phyloP scores from a whole-genome alignment of 2,888 invertebrate genomes.

The Liopterus haemorrhoidalis region DNA sequence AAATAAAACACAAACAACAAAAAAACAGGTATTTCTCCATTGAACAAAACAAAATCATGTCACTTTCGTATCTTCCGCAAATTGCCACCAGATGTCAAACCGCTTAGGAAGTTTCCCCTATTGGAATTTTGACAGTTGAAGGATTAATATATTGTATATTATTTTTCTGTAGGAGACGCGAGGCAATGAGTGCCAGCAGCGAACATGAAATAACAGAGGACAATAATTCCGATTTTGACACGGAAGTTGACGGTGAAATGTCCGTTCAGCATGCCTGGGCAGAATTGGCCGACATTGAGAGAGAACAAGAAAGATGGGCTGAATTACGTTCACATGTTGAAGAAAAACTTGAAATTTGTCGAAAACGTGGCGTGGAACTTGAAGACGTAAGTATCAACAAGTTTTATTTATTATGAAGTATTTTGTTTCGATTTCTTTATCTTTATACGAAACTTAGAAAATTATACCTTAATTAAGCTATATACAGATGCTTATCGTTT shows the following conservation, averaged over 20 bases:
- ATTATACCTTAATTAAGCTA: too few relatives aligned
- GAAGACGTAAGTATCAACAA: constrained; percentile 76
- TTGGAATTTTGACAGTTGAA: too few relatives aligned
- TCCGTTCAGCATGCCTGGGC: constrained; percentile 77
- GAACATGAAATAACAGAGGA: constrained; percentile 38
- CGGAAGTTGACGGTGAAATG: constrained; percentile 54
- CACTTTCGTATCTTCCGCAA: too few relatives aligned
- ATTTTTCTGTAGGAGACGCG: constrained; percentile 27
- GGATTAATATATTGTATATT: constrained; percentile 6
- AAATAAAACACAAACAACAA: too few relatives aligned
- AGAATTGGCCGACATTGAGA: constrained; percentile 75
- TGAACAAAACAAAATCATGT: too few relatives aligned
- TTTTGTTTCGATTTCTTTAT: background rate
- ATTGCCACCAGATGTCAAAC: too few relatives aligned
- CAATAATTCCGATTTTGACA: constrained; percentile 36
- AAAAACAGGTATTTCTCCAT: too few relatives aligned
- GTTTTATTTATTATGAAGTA: constrained; percentile 4
- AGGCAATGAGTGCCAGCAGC: constrained; percentile 38
- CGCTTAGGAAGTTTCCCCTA: too few relatives aligned
- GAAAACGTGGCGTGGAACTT: constrained; percentile 68
- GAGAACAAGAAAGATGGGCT: constrained; percentile 77
- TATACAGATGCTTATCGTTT: background rate
- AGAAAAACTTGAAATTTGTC: constrained; percentile 72
- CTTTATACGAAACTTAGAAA: constrained; percentile 1
- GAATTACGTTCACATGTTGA: constrained; percentile 70